A percentile compares a stretch with the other conserved stretches of the same genome.
phyloP scores from a whole-genome alignment of 2,113 vertebrate genomes.

The Pseudorasbora parva region DNA sequence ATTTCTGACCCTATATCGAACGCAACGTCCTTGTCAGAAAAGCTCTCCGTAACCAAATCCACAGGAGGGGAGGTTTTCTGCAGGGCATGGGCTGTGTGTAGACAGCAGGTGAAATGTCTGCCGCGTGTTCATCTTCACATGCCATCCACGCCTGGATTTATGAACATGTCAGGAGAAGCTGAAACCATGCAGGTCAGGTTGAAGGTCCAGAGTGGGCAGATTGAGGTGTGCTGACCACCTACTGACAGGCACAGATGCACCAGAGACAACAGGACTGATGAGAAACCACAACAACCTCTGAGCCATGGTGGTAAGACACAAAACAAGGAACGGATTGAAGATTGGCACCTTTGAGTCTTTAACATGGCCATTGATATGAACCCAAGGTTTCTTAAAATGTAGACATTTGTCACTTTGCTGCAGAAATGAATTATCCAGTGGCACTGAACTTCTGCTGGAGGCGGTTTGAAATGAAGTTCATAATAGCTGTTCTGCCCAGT shows the following conservation, averaged over 20 bases:
- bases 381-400: slow-evolving; percentile 11
- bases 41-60: neutral
- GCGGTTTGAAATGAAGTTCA: slow-evolving; percentile 85
- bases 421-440: slow-evolving; percentile 75
- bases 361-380: neutral
- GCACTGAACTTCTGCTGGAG: slow-evolving; percentile 76
- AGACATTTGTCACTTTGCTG: slow-evolving; percentile 69
- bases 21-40: slow-evolving; percentile 20
- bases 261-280: slow-evolving; percentile 44
- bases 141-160: slow-evolving; percentile 54
- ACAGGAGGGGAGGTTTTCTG: slow-evolving; percentile 34
- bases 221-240: slow-evolving; percentile 47
- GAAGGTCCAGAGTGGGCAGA: slow-evolving; percentile 45
- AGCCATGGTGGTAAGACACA: neutral
- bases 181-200: slow-evolving; percentile 52
- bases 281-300: slow-evolving; percentile 20
- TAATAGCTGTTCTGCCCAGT: slow-evolving; percentile 83
- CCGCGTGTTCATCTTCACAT: slow-evolving; percentile 48
- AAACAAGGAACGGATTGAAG: neutral
- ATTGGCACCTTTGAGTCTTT: neutral
- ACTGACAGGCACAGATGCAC: slow-evolving; percentile 53
- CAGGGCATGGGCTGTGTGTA: slow-evolving; percentile 35
- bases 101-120: slow-evolving; percentile 51
- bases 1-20: slow-evolving; percentile 5
- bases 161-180: slow-evolving; percentile 51